These are phyloP conservation scores for Plebejus anna DNA, from an alignment of 2,888 invertebrate species.

Conservation along the genomic window DNA sequence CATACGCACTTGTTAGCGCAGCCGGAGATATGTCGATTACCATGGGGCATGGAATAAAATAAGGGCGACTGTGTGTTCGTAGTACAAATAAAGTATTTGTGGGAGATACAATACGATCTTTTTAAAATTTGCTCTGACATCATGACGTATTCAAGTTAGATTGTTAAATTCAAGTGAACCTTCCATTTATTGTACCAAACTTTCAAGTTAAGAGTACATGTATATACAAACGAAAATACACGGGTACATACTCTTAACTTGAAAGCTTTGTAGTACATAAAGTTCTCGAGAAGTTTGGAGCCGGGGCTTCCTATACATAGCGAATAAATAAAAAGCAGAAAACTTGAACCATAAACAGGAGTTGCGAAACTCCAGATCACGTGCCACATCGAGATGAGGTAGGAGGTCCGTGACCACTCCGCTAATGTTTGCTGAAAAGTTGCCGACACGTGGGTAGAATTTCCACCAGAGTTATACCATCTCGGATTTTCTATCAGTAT, in stretches of 20 bases:
- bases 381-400: background rate
- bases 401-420: conserved; percentile 1
- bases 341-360: background rate
- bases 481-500: background rate
- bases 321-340: background rate
- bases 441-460: background rate
- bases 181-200: background rate
- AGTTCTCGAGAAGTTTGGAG: background rate
- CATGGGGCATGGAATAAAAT: background rate
- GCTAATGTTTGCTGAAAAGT: conserved; percentile 4
- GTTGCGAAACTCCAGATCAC: background rate
- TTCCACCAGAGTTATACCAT: background rate
- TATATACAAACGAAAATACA: background rate
- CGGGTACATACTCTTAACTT: background rate
- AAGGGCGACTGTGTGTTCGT: background rate
- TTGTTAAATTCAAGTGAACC: background rate
- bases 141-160: no score
- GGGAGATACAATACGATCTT: background rate
- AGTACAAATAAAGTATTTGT: background rate
- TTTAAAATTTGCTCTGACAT: background rate
- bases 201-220: background rate
- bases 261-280: background rate
- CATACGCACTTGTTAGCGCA: conserved; percentile 13
- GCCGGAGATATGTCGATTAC: background rate
- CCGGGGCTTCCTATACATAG: conserved; percentile 1